Evolutionary conservation across 2,888 invertebrate species (phyloP), one percentile per base, ranked within the genome.

Genomic region (Euzetes globulus): DNA sequence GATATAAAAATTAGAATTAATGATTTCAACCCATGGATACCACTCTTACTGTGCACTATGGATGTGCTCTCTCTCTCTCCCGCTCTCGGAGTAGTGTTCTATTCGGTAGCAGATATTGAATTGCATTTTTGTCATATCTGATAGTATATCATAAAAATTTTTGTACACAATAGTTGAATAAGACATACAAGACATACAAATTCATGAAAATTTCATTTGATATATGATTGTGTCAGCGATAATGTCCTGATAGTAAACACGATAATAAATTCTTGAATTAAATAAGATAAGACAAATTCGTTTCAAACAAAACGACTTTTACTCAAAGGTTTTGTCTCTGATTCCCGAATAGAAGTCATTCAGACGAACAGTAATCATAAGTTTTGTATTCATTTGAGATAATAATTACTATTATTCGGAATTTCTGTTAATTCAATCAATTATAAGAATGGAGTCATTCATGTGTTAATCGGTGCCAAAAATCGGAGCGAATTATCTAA

Each of bases 1-100:
- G 68, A 68, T 68, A 68, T 68, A 41, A 68, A 68, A 68, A 68
- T 68, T 68, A 68, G 68, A 68, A 68, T 68, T 68, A 68, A 68
- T 68, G 68, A 68, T 68, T 22, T 37, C 19, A 45, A 17, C n/a
- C n/a, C 19, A 33, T n/a, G 19, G 33, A 27, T 37, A 19, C 60
- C 29, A 19, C 15, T 25, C 17, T n/a, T n/a, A 29, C 19, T n/a
- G 7, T 19, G 63, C n/a, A 15, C 33, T 33, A 33, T 33, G 5
- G 7, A 4, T 6, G 33, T 19, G 37, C 17, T 22, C 41, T 71
- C 22, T 29, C 27, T 13, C 71, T 71, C n/a, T 50, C 52, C 1
- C 9, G 22, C 45, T 27, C 5, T 45, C 45, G 2, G 17, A 45
- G 19, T 19, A 37, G 4, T 33, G 15, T 19, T 71, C 41, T 45